Conservation (phyloP, 2,113 vertebrate genomes). For the human region GRCh38 chr15:53314501-53315000, state of each 20-base stretch:
- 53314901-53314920: background rate
- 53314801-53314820: background rate
- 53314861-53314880: background rate
- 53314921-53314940: background rate
- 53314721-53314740: background rate
- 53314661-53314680: background rate
- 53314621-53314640: background rate
- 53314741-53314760: background rate
- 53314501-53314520: background rate
- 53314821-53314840: background rate
- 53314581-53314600: background rate
- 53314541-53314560: background rate
- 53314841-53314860: constrained; percentile 30
- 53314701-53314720: background rate
- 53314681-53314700: background rate
- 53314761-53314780: background rate
- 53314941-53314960: background rate
- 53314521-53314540: background rate
- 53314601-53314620: background rate
- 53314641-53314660: background rate
- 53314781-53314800: background rate
- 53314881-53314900: background rate
- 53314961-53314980: background rate
- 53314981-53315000: background rate
- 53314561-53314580: background rate